Evolutionary conservation across 1,140 invertebrate genomes (phyloP), one percentile per base, ranked within the genome.

Genomic region (Solenopsis fugax): DNA sequence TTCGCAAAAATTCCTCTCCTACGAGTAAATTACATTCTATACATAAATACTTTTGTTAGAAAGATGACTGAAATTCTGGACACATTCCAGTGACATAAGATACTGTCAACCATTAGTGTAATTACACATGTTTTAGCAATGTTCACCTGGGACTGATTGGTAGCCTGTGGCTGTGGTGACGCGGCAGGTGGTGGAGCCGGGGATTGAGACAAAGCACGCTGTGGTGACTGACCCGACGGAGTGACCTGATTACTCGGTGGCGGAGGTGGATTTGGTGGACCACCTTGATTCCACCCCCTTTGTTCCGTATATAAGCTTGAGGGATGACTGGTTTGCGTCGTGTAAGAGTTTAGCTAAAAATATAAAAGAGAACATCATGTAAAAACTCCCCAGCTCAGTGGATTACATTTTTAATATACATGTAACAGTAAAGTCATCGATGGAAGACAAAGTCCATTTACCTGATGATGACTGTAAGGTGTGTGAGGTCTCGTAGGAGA

Each of bases 401-500:
- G 21, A 37, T 4, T 72, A n/a, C n/a, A 24, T n/a, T 62, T 34
- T 62, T 21, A 34, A 7, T 16, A 34, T 54, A n/a, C 4, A 12
- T 45, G 13, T 60, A 21, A 82, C 37, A 18, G n/a, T 21, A 48
- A 58, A 24, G 13, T 56, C n/a, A 29, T 0, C 1, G 2, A 18
- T 71, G 18, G 1, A 82, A 64, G 0, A 29, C 65, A 72, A n/a
- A 29, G 34, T 56, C 9, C 4, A 56, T 41, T 80, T 91, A 95
- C 95, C 92, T 96, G 96, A 93, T 96, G 96, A 92, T 96, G 95
- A 87, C 94, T 94, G 88, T 96, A 96, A 29, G 96, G 95, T 84
- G 95, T 94, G 86, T 96, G 95, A 72, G 96, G 94, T 93, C 95
- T 93, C 56, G 94, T 76, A 87, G 95, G 95, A 90, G 95, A 94